phyloP scores from a whole-genome alignment of 2,113 vertebrate genomes.

The Verasper variegatus region DNA sequence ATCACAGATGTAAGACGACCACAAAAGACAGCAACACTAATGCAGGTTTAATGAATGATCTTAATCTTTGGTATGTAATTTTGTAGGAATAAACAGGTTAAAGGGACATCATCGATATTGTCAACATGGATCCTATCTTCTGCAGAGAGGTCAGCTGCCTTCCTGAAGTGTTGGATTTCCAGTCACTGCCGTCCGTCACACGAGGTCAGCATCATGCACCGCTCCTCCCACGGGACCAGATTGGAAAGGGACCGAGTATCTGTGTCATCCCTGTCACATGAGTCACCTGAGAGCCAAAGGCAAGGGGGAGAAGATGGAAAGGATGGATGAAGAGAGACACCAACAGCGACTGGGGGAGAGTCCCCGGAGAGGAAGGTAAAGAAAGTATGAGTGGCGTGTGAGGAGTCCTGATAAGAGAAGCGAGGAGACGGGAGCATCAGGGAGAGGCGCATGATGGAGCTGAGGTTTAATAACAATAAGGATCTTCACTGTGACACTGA shows the following conservation, averaged over 20 bases:
- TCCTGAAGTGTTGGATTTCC: constrained; percentile 1
- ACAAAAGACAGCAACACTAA: neutral
- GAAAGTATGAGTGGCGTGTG: neutral
- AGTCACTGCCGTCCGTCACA: constrained; percentile 25
- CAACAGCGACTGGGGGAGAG: neutral
- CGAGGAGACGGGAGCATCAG: constrained; percentile 12
- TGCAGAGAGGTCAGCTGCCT: constrained; percentile 9
- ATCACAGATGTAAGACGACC: neutral
- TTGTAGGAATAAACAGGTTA: neutral
- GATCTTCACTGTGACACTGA: neutral
- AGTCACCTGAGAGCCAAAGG: constrained; percentile 18
- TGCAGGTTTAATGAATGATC: neutral
- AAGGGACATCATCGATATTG: neutral
- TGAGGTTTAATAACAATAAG: neutral
- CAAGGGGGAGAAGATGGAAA: constrained; percentile 20
- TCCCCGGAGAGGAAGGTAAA: constrained; percentile 17
- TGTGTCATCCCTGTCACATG: constrained; percentile 58
- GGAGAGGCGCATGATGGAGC: constrained; percentile 15
- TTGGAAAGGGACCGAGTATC: constrained; percentile 48
- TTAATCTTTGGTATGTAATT: neutral
- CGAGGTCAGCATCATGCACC: constrained; percentile 19
- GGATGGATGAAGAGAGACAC: constrained; percentile 27
- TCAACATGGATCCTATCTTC: constrained; percentile 5
- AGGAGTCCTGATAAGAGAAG: constrained; percentile 8
- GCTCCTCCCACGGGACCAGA: constrained; percentile 33